Conservation (phyloP, 2,888 invertebrate species). For the Chrysotoxum bicinctum region DNA sequence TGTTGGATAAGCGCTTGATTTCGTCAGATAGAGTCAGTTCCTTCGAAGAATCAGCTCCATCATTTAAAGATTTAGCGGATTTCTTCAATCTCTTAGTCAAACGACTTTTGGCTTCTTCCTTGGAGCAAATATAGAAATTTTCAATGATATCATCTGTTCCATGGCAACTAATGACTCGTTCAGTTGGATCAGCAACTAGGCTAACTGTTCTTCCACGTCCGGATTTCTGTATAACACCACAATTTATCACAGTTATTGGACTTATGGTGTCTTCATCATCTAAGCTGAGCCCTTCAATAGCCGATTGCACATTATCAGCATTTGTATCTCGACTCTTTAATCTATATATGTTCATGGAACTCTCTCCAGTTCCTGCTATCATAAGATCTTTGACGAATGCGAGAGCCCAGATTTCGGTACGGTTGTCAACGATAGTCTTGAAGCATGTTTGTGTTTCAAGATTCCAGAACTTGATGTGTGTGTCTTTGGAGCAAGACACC, state of each 20-base stretch:
- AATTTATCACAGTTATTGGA: slow-evolving; percentile 88
- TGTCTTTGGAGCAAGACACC: slow-evolving; percentile 94
- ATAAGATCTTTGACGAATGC: slow-evolving; percentile 90
- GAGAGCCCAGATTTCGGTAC: slow-evolving; percentile 94
- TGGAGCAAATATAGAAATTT: slow-evolving; percentile 89
- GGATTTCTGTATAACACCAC: slow-evolving; percentile 90
- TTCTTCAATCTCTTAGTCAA: slow-evolving; percentile 91
- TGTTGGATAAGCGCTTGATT: slow-evolving; percentile 86
- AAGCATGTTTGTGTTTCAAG: slow-evolving; percentile 97
- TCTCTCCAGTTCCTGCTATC: slow-evolving; percentile 94
- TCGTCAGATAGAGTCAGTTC: slow-evolving; percentile 87
- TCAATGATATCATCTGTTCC: slow-evolving; percentile 92
- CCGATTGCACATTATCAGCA: slow-evolving; percentile 82
- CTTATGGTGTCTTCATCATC: slow-evolving; percentile 82
- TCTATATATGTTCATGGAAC: slow-evolving; percentile 92
- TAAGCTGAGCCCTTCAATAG: slow-evolving; percentile 79
- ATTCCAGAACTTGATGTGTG: slow-evolving; percentile 98
- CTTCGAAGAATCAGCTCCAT: slow-evolving; percentile 78
- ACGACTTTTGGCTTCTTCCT: slow-evolving; percentile 88
- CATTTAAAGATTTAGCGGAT: slow-evolving; percentile 82
- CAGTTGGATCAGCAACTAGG: slow-evolving; percentile 87
- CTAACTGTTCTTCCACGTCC: slow-evolving; percentile 91
- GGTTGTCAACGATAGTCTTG: slow-evolving; percentile 94
- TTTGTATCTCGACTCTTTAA: slow-evolving; percentile 83
- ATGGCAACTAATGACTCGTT: slow-evolving; percentile 89